Base-by-base conservation (phyloP, 2,113 vertebrate species). In the Ictalurus punctatus region DNA sequence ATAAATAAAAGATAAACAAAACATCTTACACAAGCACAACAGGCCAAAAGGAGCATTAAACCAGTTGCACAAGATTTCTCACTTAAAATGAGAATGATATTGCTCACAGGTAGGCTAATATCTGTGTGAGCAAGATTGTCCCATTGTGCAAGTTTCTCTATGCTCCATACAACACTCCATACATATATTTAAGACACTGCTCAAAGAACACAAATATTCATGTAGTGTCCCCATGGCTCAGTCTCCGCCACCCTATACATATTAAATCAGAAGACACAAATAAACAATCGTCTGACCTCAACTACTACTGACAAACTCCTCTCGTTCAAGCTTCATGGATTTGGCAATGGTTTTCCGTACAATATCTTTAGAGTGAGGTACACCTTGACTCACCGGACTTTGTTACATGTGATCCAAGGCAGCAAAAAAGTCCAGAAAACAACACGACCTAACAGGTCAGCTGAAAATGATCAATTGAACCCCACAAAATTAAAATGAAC, bases 1-100 rank as follows among this genome's bases (percentile, higher is more conserved):
- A 7, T 48, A 48, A 48, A 48, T 95, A 94, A 93, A 94, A 89
- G 86, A 95, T 92, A 79, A 92, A 93, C 92, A 83, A 90, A 83
- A 89, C 93, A 92, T 84, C 84, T 78, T 86, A 85, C 80, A 88
- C 71, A 86, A 90, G 82, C 93, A 94, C 93, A 95, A 94, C 63
- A 94, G 94, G 93, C 93, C 95, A 95, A 93, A 81, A 67, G 16
- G 37, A n/a, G 80, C 74, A 44, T 61, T 14, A 90, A 88, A 78
- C 59, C 52, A 89, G 82, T 81, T 16, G 88, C 86, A 88, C 4
- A 40, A 34, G 40, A 86, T 52, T 86, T 87, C 40, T 85, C 69
- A 78, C 56, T 69, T 6, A 87, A 85, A 90, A 90, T 86, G 78
- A 83, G 30, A 84, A 86, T 52, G 37, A 83, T 85, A 86, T 67